Percentiles rank a stretch among this genome's conserved stretches.
phyloP scores from a whole-genome alignment of 2,113 vertebrate species.

The Rhodinocichla rosea region DNA sequence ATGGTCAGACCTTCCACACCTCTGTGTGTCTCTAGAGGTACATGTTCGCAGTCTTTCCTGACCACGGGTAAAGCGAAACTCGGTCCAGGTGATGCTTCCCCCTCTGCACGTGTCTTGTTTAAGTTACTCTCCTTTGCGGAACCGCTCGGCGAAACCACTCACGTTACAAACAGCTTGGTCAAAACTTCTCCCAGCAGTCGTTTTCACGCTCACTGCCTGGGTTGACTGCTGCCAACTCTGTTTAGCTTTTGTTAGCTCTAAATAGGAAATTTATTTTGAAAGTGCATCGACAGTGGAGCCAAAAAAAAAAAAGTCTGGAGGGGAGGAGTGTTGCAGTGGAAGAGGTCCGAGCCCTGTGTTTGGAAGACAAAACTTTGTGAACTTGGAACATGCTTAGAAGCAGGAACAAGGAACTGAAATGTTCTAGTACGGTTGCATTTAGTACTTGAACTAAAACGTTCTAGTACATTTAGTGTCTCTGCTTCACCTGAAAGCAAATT shows the following conservation, averaged over 20 bases:
- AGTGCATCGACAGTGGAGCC: fast-evolving
- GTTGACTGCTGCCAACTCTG: not conserved
- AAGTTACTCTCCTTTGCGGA: fast-evolving
- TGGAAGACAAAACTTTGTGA: not conserved
- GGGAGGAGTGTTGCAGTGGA: not conserved
- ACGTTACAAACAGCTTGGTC: fast-evolving
- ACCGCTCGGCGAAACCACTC: not conserved
- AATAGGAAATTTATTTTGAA: not conserved
- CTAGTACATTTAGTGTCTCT: not conserved
- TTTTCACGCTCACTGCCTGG: fast-evolving
- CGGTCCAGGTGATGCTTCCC: fast-evolving
- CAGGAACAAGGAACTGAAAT: not conserved
- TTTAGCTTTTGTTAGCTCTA: not conserved
- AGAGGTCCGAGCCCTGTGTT: not conserved
- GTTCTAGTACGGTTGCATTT: not conserved
- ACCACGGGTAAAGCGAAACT: fast-evolving
- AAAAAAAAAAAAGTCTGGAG: no score
- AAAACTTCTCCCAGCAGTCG: fast-evolving
- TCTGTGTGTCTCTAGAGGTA: not conserved
- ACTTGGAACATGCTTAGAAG: not conserved
- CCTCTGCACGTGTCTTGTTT: not conserved
- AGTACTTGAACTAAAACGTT: not conserved
- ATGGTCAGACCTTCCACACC: fast-evolving
- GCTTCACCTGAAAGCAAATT: not conserved
- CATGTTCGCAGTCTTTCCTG: fast-evolving